Evolutionary conservation across 2,797 vertebrate genomes (phyloP), one percentile per base, ranked within the genome.

Genomic region (Parambassis ranga): DNA sequence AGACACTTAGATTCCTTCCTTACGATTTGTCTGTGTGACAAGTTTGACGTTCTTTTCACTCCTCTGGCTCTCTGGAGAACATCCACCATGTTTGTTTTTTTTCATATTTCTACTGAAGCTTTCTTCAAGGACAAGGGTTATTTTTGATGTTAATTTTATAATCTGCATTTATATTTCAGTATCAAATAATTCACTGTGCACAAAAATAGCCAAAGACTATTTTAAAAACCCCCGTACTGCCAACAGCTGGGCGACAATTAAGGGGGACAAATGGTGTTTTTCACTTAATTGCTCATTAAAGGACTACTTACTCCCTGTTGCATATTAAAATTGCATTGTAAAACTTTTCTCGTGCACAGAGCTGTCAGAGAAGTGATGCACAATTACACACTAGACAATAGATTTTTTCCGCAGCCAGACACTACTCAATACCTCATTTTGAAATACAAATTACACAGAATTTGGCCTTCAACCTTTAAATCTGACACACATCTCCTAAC

Each of bases 1-100:
- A 77, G 65, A 56, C 13, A 46, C 38, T 23, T 27, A 42, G n/a
- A 39, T 65, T 60, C 63, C 58, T 69, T 68, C 32, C 47, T 18
- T 18, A 27, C 15, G 42, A 44, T 75, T 55, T 64, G 35, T 81
- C 2, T 7, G 8, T 65, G 32, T 82, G 71, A 78, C 68, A 66
- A 39, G 35, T 77, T 63, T 82, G 75, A 76, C 73, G 75, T 65
- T 28, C 52, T 38, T 65, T 56, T 75, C 43, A 44, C 56, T 68
- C 49, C 31, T 22, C 41, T 24, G n/a, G 60, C 48, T 69, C 74
- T 65, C 37, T 56, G 15, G 38, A 69, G 28, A 51, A 56, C 42
- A 71, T 56, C 53, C 28, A 36, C 10, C 28, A 4, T 32, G 53
- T 68, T 74, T 33, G 18, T 85, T 80, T 75, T 78, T 60, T 71